Evolutionary conservation across 2,888 invertebrate species (phyloP).

Genomic region (Chironomus riparius): DNA sequence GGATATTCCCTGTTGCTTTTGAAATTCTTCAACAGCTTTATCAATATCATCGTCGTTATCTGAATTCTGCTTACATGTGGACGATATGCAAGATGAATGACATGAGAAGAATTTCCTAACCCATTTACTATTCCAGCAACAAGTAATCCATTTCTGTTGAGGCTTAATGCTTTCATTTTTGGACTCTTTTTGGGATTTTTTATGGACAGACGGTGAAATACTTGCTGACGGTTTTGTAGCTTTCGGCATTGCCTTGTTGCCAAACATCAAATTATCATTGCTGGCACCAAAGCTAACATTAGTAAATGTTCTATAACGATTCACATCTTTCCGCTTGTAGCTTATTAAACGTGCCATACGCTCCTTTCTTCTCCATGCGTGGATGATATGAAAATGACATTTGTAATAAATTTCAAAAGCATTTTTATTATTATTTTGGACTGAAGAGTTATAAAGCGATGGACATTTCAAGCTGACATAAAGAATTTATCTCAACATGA

Average conservation of each 20-base stretch:
- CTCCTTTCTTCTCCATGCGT: background rate
- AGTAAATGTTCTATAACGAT: constrained; percentile 31
- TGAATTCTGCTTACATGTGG: background rate
- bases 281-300: constrained; percentile 26
- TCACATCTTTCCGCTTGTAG: constrained; percentile 30
- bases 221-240: background rate
- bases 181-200: background rate
- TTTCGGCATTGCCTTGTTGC: background rate
- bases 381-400: background rate
- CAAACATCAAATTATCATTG: background rate
- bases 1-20: background rate
- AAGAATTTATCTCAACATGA: no score
- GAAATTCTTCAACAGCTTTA: constrained; percentile 17
- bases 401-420: no score
- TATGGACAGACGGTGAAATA: constrained; percentile 16
- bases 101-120: background rate
- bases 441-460: background rate
- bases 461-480: no score
- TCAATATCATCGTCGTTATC: constrained; percentile 22
- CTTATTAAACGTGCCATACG: constrained; percentile 31
- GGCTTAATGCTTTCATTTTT: background rate
- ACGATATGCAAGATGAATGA: background rate
- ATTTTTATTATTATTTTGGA: no score
- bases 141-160: constrained; percentile 2
- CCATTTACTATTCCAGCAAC: background rate